Evolutionary conservation across 2,888 invertebrate genomes (phyloP), one percentile per base, ranked within the genome.

Genomic region (Acronicta alni): DNA sequence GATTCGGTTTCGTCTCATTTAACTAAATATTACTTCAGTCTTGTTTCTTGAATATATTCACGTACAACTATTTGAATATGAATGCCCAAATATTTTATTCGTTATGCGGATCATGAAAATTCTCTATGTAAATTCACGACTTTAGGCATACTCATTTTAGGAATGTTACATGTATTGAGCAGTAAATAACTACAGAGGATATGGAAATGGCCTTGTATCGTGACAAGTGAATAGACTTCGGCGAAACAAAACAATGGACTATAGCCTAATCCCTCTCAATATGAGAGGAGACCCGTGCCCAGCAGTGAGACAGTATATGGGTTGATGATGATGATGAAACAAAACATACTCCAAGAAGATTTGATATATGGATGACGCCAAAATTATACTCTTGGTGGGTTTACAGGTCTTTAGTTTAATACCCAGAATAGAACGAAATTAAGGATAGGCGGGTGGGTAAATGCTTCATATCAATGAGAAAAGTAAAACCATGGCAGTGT

Each of bases 191-290:
- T n/a, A 35, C 6, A 0, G 35, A 57, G 49, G 49, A 51, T 63
- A 57, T 67, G 53, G 53, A 62, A 41, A 51, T 57, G 54, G 20
- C 58, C 57, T 68, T 57, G 57, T 17, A 17, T n/a, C 16, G 43
- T 23, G 39, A 32, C 54, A 38, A 57, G 69, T 63, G 69, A 67
- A 64, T 52, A 57, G 58, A 58, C 51, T 38, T 47, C 35, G 48
- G 67, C 56, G 48, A 61, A 67, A 67, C 56, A 23, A 23, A 23
- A 23, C 23, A 1, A n/a, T n/a, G n/a, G n/a, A n/a, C n/a, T n/a
- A n/a, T n/a, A n/a, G n/a, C n/a, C n/a, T n/a, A n/a, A n/a, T n/a
- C n/a, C n/a, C n/a, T n/a, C n/a, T n/a, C n/a, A n/a, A n/a, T n/a
- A n/a, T n/a, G n/a, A n/a, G n/a, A n/a, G n/a, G n/a, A n/a, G n/a